Evolutionary conservation across 2,888 invertebrate species (phyloP), one percentile per base, ranked within the genome.

Genomic region (Monopis laevigella): DNA sequence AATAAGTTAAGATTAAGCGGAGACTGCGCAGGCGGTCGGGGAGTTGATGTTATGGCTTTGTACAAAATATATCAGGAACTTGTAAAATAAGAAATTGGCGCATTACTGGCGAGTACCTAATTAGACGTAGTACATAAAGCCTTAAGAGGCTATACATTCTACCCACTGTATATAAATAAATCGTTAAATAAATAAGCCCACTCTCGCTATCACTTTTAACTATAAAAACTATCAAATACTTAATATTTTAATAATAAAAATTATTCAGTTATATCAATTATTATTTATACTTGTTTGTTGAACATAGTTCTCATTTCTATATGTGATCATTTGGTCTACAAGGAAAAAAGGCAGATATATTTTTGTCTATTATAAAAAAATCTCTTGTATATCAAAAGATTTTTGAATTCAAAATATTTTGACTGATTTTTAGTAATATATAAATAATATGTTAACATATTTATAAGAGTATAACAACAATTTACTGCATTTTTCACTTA

Each of bases 21-120:
- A 71, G 13, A 13, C 29, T 29, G 7, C 7, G 14, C 12, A 7
- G 12, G 29, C 29, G n/a, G 29, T 2, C 13, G n/a, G 3, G 28
- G 28, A 6, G 28, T 28, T 29, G 12, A 24, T 68, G 70, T 75
- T 73, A 75, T 73, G 77, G 75, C 70, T 66, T 73, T 78, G 80
- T 80, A 78, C 77, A 80, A 78, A 68, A 71, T 70, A 73, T 73
- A 70, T 72, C 73, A 72, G 70, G 60, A 58, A 66, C 40, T 19
- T 43, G 45, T 73, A 61, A 66, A 68, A 65, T 65, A 71, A 65
- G 58, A 71, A 75, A 75, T 80, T 77, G 78, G 78, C 80, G 80
- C 80, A 80, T 80, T 80, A 78, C 80, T 80, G 77, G 78, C 75
- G 78, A 78, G 80, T 80, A 80, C 80, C 80, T 80, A 74, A 80